These are phyloP conservation scores for Melieria picta DNA, from an alignment of 2,888 invertebrate genomes.

Conservation along the genomic window DNA sequence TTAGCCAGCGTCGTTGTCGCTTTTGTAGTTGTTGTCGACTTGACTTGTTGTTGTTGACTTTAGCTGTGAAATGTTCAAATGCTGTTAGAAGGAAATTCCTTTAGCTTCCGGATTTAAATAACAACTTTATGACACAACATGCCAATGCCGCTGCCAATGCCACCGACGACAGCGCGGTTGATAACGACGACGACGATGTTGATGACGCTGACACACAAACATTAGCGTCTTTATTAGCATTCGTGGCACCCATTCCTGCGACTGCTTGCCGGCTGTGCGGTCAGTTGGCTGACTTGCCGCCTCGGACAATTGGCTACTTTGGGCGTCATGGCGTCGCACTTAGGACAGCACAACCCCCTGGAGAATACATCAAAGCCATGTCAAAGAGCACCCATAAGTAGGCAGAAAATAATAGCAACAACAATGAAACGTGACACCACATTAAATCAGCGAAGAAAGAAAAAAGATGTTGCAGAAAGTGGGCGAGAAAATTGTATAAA, in stretches of 20 bases:
- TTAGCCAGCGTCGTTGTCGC: too few relatives aligned
- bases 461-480: too few relatives aligned
- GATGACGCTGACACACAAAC: background rate
- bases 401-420: too few relatives aligned
- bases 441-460: too few relatives aligned
- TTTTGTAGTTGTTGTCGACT: too few relatives aligned
- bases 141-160: background rate
- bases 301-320: background rate
- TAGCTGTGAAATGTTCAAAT: constrained; percentile 43
- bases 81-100: constrained; percentile 59
- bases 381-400: too few relatives aligned
- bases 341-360: too few relatives aligned
- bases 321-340: too few relatives aligned
- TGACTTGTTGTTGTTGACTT: background rate
- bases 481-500: constrained; percentile 1
- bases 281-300: background rate
- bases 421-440: too few relatives aligned
- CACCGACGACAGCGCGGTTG: constrained; percentile 10
- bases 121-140: constrained; percentile 21
- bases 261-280: background rate
- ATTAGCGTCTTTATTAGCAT: background rate
- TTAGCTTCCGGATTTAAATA: constrained; percentile 61
- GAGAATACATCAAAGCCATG: too few relatives aligned
- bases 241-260: too few relatives aligned
- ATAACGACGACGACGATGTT: background rate